Evolutionary conservation across 2,113 vertebrate genomes (phyloP).

Genomic region (Tyrannus savana): DNA sequence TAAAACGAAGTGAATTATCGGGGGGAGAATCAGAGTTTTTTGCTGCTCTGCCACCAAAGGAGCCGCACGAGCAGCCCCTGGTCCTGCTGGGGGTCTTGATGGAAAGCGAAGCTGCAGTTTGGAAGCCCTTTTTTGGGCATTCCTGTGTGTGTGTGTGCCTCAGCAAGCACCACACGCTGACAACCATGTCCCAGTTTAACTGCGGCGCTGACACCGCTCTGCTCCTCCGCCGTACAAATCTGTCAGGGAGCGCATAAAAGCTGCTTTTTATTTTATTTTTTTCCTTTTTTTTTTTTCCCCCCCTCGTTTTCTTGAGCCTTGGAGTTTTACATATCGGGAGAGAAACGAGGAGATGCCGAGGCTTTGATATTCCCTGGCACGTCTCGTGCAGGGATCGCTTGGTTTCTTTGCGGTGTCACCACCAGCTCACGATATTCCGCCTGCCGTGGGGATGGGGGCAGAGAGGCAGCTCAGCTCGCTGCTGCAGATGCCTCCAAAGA

Average conservation of each 20-base stretch:
- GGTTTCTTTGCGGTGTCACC: accelerated
- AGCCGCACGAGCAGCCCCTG: accelerated
- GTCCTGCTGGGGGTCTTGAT: accelerated
- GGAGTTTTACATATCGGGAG: neutral
- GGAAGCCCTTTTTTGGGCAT: neutral
- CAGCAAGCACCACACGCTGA: neutral
- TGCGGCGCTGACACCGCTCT: neutral
- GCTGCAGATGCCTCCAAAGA: neutral
- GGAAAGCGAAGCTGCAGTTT: accelerated
- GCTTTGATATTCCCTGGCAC: neutral
- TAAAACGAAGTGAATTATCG: neutral
- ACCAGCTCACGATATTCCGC: accelerated
- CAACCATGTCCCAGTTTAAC: neutral
- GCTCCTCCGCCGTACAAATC: neutral
- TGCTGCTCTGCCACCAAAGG: neutral
- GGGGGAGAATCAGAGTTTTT: accelerated
- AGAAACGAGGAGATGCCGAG: accelerated
- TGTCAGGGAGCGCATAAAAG: neutral
- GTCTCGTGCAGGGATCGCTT: neutral
- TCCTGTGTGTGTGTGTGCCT: neutral
- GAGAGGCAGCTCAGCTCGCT: neutral
- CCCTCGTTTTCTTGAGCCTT: accelerated
- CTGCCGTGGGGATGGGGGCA: accelerated
- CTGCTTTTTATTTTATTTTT: neutral
- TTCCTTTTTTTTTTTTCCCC: too few species aligned